Base-by-base conservation (phyloP, 2,797 vertebrate genomes). In the Sebastiscus albofasciatus region DNA sequence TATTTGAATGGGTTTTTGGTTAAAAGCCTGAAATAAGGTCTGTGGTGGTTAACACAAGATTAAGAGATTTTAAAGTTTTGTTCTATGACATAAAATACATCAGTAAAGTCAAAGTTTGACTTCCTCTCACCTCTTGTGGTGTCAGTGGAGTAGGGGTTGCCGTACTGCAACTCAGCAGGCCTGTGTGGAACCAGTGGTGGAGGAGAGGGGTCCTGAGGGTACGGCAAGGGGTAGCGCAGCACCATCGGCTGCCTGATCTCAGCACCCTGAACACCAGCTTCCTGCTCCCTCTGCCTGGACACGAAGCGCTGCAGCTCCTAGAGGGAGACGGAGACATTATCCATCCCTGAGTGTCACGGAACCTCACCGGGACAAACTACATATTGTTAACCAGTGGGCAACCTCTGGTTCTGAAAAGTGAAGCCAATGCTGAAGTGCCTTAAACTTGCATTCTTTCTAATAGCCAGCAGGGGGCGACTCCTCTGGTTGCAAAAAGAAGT, bases 91-190 rank as follows among this genome's bases (percentile, higher is more conserved):
- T 18, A 2, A 46, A 46, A 2, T 16, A 46, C 42, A 18, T 46
- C 42, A 46, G 42, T 46, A 46, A 46, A 46, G 2, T 12, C 8
- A 1, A 7, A 52, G 24, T 18, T 16, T 2, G 1, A 2, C 5
- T 20, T 22, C 4, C 56, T 20, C 90, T 61, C 36, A 97, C 97
- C 97, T 97, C 95, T 95, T 10, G 90, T 93, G 80, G 92, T 93
- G 72, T 96, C 96, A 2, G 93, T 82, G 78, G 95, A 95, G 70
- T 99, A 99, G 22, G 98, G 98, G 81, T 99, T 99, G 77, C 98
- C 98, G 49, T 95, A 99, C 4, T 98, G 97, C 89, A 99, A 89
- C 88, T 97, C 95, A 9, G 97, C 97, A 0, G 97, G 95, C 77
- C 96, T 94, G 67, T 94, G 93, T 4, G 97, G 96, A 39, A 97